Evolutionary conservation across 2,797 vertebrate species (phyloP).

Genomic region (Tangara arthus): DNA sequence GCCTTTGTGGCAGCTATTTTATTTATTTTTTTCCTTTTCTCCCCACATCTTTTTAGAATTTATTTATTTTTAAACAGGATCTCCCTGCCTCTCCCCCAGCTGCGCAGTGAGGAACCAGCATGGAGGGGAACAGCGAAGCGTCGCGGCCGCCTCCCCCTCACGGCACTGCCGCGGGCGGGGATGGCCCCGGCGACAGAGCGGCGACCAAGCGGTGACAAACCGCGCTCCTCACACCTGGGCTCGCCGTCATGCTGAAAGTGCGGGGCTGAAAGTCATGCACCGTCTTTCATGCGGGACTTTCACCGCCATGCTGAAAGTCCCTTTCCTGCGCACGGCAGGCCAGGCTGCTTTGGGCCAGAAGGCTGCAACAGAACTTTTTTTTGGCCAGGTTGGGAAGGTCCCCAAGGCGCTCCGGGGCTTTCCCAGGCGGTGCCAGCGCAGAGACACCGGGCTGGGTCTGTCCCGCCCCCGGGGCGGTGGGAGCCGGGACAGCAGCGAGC

Average conservation of each 20-base stretch:
- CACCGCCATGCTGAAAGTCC: too few species aligned
- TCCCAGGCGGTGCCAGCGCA: neutral
- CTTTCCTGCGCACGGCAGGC: accelerated
- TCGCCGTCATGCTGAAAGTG: neutral
- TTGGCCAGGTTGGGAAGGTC: neutral
- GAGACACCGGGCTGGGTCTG: accelerated
- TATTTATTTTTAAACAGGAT: neutral
- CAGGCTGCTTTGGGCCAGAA: neutral
- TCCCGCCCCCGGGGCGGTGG: accelerated
- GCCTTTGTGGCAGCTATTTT: neutral
- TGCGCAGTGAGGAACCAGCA: neutral
- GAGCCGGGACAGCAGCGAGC: accelerated
- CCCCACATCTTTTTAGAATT: accelerated
- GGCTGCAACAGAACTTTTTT: accelerated
- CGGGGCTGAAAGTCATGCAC: neutral
- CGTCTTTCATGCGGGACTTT: too few species aligned
- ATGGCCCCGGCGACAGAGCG: neutral
- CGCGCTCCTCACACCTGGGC: neutral
- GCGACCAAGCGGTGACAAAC: neutral
- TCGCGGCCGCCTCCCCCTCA: accelerated
- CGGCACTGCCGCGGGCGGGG: neutral
- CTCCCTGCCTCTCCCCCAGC: accelerated
- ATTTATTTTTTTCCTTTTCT: too few species aligned
- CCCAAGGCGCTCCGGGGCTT: accelerated
- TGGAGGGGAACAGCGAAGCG: accelerated